These are phyloP conservation scores for Acropora tenuis DNA, from an alignment of 64 coral and sea anemone species.

Conservation along the genomic window DNA sequence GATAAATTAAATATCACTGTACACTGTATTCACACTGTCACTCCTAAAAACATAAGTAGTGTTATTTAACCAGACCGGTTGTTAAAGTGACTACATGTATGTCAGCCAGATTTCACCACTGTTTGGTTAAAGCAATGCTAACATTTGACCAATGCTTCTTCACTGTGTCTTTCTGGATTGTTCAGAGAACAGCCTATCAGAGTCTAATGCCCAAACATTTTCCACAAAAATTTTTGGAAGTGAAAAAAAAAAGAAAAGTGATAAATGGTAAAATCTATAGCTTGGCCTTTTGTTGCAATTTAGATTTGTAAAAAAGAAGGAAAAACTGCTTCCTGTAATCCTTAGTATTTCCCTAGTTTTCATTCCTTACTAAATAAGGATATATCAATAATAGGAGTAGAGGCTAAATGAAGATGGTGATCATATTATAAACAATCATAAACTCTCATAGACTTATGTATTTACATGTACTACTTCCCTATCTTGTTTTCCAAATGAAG, in stretches of 20 bases:
- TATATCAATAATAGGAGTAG: slow-evolving; percentile 19
- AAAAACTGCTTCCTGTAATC: slow-evolving; percentile 11
- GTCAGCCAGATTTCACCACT: slow-evolving; percentile 11
- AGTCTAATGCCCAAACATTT: slow-evolving; percentile 7
- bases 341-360: neutral
- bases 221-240: slow-evolving; percentile 11
- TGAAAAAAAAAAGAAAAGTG: slow-evolving; percentile 12
- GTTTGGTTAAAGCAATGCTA: neutral
- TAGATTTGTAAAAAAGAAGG: neutral
- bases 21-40: slow-evolving; percentile 7
- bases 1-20: slow-evolving; percentile 43
- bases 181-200: neutral
- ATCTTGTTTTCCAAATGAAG: slow-evolving; percentile 12
- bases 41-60: slow-evolving; percentile 12
- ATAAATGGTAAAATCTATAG: slow-evolving; percentile 1
- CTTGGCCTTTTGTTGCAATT: neutral
- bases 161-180: slow-evolving; percentile 13
- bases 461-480: slow-evolving; percentile 1
- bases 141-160: slow-evolving; percentile 18
- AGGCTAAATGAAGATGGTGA: slow-evolving; percentile 4
- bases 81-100: neutral
- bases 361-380: slow-evolving; percentile 11
- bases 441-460: neutral
- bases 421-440: slow-evolving; percentile 22
- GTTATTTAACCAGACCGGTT: neutral